phyloP scores from a whole-genome alignment of 1,140 invertebrate genomes.

The Drosophila kepulauana region DNA sequence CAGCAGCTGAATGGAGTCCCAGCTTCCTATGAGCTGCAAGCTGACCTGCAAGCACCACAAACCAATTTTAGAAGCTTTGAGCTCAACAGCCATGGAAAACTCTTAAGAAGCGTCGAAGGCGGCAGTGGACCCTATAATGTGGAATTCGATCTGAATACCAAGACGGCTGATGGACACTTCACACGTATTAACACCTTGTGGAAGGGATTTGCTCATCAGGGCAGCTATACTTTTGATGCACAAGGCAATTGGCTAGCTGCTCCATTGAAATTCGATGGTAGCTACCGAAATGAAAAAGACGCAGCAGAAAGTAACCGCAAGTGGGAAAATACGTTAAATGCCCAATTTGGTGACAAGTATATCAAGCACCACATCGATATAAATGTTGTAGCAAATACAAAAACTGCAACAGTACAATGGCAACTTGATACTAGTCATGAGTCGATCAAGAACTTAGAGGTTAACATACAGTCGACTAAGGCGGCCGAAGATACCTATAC shows the following conservation, averaged over 20 bases:
- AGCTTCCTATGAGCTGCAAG: slow-evolving; percentile 68
- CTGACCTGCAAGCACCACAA: slow-evolving; percentile 85
- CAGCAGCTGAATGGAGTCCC: slow-evolving; percentile 75
- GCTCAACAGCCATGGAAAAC: slow-evolving; percentile 69
- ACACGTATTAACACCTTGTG: slow-evolving; percentile 45
- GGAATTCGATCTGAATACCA: slow-evolving; percentile 50
- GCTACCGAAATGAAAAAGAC: slow-evolving; percentile 50
- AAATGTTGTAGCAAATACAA: slow-evolving; percentile 8
- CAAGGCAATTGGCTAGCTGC: slow-evolving; percentile 50
- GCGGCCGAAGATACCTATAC: slow-evolving; percentile 85
- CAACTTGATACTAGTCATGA: slow-evolving; percentile 85
- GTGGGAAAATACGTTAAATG: slow-evolving; percentile 53
- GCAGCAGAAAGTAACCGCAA: slow-evolving; percentile 36
- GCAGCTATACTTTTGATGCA: slow-evolving; percentile 57
- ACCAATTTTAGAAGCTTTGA: slow-evolving; percentile 86
- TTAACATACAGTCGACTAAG: slow-evolving; percentile 86
- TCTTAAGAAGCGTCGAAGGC: slow-evolving; percentile 35
- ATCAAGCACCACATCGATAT: slow-evolving; percentile 54
- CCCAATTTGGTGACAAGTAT: slow-evolving; percentile 59
- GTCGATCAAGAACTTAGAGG: slow-evolving; percentile 86
- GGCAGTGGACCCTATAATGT: slow-evolving; percentile 19
- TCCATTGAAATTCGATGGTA: slow-evolving; percentile 63
- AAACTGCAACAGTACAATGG: slow-evolving; percentile 38
- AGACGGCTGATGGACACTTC: slow-evolving; percentile 57
- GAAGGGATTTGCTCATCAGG: slow-evolving; percentile 52